Percentiles rank a stretch among this genome's conserved stretches.
Conservation (phyloP, 2,888 invertebrate genomes). For the Drosophila diplacantha region DNA sequence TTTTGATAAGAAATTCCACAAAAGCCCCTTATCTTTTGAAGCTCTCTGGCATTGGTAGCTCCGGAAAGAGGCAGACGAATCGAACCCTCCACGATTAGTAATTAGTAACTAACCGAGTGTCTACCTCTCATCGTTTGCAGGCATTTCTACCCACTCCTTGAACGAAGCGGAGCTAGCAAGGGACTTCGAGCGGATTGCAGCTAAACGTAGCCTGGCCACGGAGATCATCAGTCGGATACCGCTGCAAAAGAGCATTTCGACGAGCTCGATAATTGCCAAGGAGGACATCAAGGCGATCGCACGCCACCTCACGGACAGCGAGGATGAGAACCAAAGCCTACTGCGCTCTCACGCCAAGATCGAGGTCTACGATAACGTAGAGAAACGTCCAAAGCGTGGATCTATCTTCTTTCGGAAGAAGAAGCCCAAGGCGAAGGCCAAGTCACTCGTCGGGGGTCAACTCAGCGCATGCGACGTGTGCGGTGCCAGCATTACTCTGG, state of each 20-base stretch:
- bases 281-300: constrained; percentile 77
- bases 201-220: constrained; percentile 79
- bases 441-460: constrained; percentile 67
- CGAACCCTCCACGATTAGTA: constrained; percentile 31
- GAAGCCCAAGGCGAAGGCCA: constrained; percentile 80
- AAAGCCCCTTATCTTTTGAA: constrained; percentile 41
- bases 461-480: constrained; percentile 81
- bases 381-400: constrained; percentile 91
- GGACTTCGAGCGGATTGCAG: constrained; percentile 77
- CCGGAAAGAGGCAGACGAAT: constrained; percentile 15
- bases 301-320: constrained; percentile 78
- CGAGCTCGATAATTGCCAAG: constrained; percentile 89
- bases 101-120: constrained; percentile 28
- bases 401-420: constrained; percentile 95
- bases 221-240: constrained; percentile 83
- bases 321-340: constrained; percentile 78
- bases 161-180: constrained; percentile 91
- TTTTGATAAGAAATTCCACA: constrained; percentile 65
- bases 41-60: constrained; percentile 42
- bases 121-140: constrained; percentile 41
- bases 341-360: constrained; percentile 78
- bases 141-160: constrained; percentile 86
- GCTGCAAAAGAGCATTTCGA: constrained; percentile 93
- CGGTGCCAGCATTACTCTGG: constrained; percentile 90
- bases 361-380: constrained; percentile 82